Evolutionary conservation across 2,113 vertebrate species (phyloP), one percentile per base, ranked within the genome.

Genomic region (Tupaia chinensis): DNA sequence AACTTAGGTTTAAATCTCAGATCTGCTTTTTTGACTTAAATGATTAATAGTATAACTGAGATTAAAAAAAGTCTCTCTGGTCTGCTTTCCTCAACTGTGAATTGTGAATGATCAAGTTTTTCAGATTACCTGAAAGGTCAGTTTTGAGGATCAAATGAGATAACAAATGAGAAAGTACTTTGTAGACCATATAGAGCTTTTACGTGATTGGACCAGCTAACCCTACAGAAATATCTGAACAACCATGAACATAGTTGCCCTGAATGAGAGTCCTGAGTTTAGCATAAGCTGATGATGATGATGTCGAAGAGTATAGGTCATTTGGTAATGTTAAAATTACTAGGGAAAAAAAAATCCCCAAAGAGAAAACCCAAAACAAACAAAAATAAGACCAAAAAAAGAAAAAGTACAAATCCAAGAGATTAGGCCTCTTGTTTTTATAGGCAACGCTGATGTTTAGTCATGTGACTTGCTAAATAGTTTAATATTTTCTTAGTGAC

Each of bases 271-370:
- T 87, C 65, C 23, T 34, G 9, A 14, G 69, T 83, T 87, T 34
- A 34, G 20, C 58, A 87, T 34, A 58, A 95, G 96, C 29, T 53
- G 10, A 79, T 44, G 3, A 77, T 93, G 8, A 79, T 44, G 3
- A 77, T 93, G 68, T 60, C 11, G 22, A 83, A 76, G 19, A 70
- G 16, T 68, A n/a, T 93, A 87, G 84, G 53, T 96, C 56, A 84
- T 56, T 95, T 94, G 80, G 32, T 54, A 94, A 93, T 60, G 84
- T 10, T 1, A 14, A 89, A 91, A 93, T 73, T 76, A 93, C 44
- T 16, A 53, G 83, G 63, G 89, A 73, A n/a, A 17, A 93, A 91
- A 78, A 89, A 86, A 86, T 4, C 44, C 44, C 44, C 25, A 85
- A 73, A 25, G 54, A 60, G 5, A 11, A 60, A 60, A 15, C 58